These are phyloP conservation scores for Polyploca ridens DNA, from an alignment of 2,888 invertebrate species.

Conservation along the genomic window DNA sequence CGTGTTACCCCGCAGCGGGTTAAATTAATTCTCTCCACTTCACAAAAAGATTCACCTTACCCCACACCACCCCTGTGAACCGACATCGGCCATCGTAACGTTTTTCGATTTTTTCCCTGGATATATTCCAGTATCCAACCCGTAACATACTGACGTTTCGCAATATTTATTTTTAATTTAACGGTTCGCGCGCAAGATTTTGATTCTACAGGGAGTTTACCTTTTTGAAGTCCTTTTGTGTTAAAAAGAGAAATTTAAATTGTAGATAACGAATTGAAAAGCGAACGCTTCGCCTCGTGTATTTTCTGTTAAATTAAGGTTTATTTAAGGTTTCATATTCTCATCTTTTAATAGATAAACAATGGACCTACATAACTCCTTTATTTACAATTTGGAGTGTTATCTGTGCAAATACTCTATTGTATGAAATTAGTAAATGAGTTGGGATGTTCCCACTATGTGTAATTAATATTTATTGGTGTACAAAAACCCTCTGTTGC, in stretches of 20 bases:
- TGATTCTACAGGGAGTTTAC: constrained; percentile 69
- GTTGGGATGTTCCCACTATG: constrained; percentile 32
- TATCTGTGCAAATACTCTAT: background rate
- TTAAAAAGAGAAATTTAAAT: constrained; percentile 61
- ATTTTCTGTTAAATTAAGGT: constrained; percentile 7
- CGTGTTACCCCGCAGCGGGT: constrained; percentile 85
- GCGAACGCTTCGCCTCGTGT: constrained; percentile 14
- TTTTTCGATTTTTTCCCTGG: constrained; percentile 66
- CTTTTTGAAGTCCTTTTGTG: constrained; percentile 73
- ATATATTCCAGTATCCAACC: constrained; percentile 60
- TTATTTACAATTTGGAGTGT: background rate
- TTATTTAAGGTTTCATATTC: constrained; percentile 2
- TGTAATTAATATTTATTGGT: constrained; percentile 54
- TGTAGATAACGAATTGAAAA: constrained; percentile 57
- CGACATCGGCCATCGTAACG: constrained; percentile 66
- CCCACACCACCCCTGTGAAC: constrained; percentile 65
- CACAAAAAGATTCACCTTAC: constrained; percentile 84
- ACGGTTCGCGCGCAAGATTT: constrained; percentile 76
- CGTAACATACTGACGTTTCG: constrained; percentile 83
- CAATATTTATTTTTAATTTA: constrained; percentile 85
- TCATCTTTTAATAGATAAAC: constrained; percentile 11
- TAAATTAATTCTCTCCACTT: constrained; percentile 85
- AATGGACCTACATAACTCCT: background rate
- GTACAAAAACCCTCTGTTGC: constrained; percentile 58
- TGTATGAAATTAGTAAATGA: constrained; percentile 29